Evolutionary conservation across 2,113 vertebrate genomes (phyloP).

Genomic region (Tetrao urogallus): DNA sequence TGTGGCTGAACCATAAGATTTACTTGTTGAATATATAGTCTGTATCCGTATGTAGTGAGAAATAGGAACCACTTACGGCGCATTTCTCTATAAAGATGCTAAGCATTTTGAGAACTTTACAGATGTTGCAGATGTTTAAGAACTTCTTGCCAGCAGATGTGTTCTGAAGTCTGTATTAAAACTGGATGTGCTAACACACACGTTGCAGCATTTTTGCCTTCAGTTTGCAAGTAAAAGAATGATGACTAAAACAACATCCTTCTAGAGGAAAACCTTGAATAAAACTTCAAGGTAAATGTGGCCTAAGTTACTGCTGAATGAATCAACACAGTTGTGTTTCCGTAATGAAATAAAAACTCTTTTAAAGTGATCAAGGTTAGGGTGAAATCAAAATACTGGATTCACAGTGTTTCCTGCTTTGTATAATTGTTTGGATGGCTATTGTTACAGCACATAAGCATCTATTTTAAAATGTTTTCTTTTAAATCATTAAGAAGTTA

Average conservation of each 20-base stretch:
- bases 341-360: background rate
- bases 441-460: background rate
- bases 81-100: background rate
- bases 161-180: background rate
- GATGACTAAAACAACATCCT: background rate
- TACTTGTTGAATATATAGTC: background rate
- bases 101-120: background rate
- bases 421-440: background rate
- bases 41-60: background rate
- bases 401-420: background rate
- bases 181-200: background rate
- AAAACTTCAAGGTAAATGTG: background rate
- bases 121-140: background rate
- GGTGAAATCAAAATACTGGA: background rate
- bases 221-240: background rate
- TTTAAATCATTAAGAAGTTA: background rate
- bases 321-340: background rate
- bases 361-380: background rate
- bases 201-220: background rate
- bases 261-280: background rate
- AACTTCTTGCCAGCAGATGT: background rate
- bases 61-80: background rate
- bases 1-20: background rate
- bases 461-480: background rate
- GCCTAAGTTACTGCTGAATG: background rate